Percentiles rank a stretch among this genome's conserved stretches.
phyloP scores from a whole-genome alignment of 2,888 invertebrate genomes.

The Carabus problematicus region DNA sequence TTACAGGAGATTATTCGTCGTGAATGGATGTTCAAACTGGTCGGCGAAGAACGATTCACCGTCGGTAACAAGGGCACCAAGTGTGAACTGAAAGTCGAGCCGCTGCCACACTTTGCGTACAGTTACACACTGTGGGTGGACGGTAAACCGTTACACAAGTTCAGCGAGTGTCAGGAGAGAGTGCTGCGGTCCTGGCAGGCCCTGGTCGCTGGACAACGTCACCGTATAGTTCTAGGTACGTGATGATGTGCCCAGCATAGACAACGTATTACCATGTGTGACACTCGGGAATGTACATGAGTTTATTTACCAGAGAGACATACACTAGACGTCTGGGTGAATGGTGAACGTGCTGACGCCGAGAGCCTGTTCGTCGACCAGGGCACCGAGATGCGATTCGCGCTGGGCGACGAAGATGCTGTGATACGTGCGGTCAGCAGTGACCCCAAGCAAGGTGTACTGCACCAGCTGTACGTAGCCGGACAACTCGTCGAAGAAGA shows the following conservation, averaged over 20 bases:
- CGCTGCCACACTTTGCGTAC: constrained; percentile 77
- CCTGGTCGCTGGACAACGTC: constrained; percentile 62
- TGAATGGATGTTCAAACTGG: constrained; percentile 93
- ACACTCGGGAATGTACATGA: no score
- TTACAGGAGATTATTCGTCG: constrained; percentile 73
- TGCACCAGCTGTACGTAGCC: constrained; percentile 54
- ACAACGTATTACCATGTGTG: no score
- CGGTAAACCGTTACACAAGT: constrained; percentile 81
- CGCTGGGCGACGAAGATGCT: constrained; percentile 59
- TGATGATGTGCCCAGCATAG: no score
- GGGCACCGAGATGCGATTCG: constrained; percentile 84
- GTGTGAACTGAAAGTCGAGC: constrained; percentile 64
- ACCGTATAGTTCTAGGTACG: constrained; percentile 78
- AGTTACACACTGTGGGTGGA: constrained; percentile 82
- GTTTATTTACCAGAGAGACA: constrained; percentile 70
- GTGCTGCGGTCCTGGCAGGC: constrained; percentile 78
- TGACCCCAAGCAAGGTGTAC: constrained; percentile 59
- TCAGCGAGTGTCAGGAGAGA: constrained; percentile 80
- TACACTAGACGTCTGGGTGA: constrained; percentile 77
- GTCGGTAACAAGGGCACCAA: constrained; percentile 64
- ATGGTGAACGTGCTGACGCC: constrained; percentile 72
- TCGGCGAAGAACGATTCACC: constrained; percentile 81
- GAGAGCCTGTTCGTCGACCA: constrained; percentile 84
- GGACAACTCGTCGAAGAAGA: constrained; percentile 54
- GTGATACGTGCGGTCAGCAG: constrained; percentile 65